Base-by-base conservation (phyloP, 2,113 vertebrate species). In the Daboia siamensis region DNA sequence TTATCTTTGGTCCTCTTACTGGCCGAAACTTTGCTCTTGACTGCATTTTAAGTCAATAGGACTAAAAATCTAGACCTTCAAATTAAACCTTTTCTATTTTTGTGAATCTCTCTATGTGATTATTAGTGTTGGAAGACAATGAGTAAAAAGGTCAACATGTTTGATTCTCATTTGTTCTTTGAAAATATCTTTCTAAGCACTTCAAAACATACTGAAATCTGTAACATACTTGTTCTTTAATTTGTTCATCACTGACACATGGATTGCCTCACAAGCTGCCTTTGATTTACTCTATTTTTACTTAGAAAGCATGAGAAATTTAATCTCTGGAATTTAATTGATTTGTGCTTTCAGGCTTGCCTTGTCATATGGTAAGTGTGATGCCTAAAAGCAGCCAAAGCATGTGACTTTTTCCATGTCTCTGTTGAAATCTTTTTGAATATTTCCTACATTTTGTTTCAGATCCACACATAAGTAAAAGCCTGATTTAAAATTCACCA, bases 361-460 rank as follows among this genome's bases (percentile, higher is more conserved):
- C 61, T 90, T 93, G 80, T 90, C 88, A 86, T 86, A 90, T 44
- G 56, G 74, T 61, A 92, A 89, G 61, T 24, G 29, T 64, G 46
- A 86, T 21, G 54, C 55, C 57, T 90, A 54, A 90, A 21, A 93
- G 80, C 56, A 39, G 52, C 55, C 80, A 54, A 29, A 90, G n/a
- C 12, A 6, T 69, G 92, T 64, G n/a, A 64, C 46, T 93, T 64
- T 52, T 90, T 90, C 84, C 80, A 64, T 90, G 80, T 86, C 46
- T 54, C 91, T 84, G 46, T 86, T 26, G 23, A 90, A 56, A 86
- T 64, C 48, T 12, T 90, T 92, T 90, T 92, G 88, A 92, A 86
- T 10, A 39, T 90, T 74, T 29, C 20, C 56, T 93, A 55, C 90
- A 90, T 95, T 95, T 95, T 95, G 90, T 89, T 92, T 92, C 56